Percentiles rank a stretch among this genome's conserved stretches.
These are phyloP conservation scores for Caenorhabditis afra DNA, from an alignment of 2,888 invertebrate genomes.

Conservation along the genomic window DNA sequence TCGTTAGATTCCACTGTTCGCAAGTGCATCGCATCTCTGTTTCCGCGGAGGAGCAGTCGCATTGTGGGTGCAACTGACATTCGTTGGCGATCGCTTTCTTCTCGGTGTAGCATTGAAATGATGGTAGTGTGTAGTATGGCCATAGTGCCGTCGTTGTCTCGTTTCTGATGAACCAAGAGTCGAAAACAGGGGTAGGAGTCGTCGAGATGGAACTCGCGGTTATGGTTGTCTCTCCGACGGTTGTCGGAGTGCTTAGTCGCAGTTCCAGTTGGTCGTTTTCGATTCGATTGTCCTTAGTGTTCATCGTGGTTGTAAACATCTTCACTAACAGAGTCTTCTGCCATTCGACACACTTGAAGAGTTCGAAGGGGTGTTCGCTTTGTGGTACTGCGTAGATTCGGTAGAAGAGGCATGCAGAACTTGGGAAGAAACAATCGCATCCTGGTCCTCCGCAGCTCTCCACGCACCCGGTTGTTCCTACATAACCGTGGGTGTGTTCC, in stretches of 20 bases:
- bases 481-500: neutral
- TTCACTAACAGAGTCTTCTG: neutral
- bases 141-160: neutral
- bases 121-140: constrained; percentile 1
- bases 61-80: neutral
- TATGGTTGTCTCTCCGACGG: neutral
- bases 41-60: constrained; percentile 18
- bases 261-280: neutral
- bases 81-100: neutral
- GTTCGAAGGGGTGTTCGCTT: constrained; percentile 1
- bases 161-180: constrained; percentile 10
- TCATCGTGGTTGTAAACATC: neutral
- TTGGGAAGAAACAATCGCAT: constrained; percentile 20
- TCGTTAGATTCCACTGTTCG: neutral
- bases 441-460: constrained; percentile 29
- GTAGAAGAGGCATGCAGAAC: constrained; percentile 31
- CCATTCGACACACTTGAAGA: constrained; percentile 22
- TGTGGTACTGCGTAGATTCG: constrained; percentile 15
- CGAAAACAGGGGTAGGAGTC: constrained; percentile 9
- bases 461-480: constrained; percentile 13
- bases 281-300: neutral
- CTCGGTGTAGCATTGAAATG: neutral
- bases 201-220: neutral
- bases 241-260: neutral
- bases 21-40: constrained; percentile 9